A percentile compares a stretch with the other conserved stretches of the same genome.
These are phyloP conservation scores for Zosterops borbonicus DNA, from an alignment of 2,113 vertebrate species.

Conservation along the genomic window DNA sequence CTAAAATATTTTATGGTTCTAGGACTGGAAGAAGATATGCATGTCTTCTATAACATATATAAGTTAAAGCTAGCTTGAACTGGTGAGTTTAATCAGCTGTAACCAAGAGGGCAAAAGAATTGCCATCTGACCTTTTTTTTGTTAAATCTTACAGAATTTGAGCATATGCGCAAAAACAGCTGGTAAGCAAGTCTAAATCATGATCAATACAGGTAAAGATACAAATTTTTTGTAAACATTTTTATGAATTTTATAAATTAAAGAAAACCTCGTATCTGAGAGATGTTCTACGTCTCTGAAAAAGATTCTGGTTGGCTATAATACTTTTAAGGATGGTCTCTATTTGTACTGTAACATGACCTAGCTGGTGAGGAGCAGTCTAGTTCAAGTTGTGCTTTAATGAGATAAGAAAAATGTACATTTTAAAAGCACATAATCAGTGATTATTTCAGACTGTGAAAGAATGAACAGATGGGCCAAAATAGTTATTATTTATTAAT, in stretches of 20 bases:
- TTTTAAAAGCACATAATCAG: neutral
- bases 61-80: neutral
- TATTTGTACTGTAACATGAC: neutral
- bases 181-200: neutral
- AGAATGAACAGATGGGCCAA: neutral
- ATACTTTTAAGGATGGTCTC: neutral
- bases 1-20: neutral
- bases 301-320: neutral
- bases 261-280: fast-evolving
- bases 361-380: neutral
- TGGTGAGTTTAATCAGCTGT: neutral
- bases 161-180: neutral
- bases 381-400: neutral
- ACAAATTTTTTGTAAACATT: neutral
- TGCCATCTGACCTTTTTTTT: neutral
- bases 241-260: too few species aligned
- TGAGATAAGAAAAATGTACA: neutral
- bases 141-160: neutral
- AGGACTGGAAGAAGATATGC: neutral
- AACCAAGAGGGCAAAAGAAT: neutral
- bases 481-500: neutral
- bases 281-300: neutral
- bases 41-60: neutral
- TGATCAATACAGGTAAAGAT: neutral
- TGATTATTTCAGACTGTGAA: neutral